phyloP scores from a whole-genome alignment of 2,888 invertebrate species.

The Eupithecia vulgata region DNA sequence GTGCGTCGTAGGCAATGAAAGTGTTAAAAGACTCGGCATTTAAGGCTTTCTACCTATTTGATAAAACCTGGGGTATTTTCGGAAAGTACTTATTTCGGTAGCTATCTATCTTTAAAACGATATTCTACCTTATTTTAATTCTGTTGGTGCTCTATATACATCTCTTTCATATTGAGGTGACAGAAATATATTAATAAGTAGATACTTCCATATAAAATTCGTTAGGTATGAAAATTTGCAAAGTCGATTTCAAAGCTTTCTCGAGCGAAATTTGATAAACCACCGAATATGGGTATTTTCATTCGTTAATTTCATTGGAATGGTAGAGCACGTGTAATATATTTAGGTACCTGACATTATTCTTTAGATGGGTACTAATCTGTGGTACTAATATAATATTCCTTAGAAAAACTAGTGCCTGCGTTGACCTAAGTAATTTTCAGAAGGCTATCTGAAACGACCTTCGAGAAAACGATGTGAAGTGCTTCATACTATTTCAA shows the following conservation, averaged over 20 bases:
- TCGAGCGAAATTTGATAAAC: constrained; percentile 1
- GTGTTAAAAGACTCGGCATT: neutral
- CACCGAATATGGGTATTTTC: neutral
- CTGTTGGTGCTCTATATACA: too few relatives aligned
- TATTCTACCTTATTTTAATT: neutral
- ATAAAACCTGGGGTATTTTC: neutral
- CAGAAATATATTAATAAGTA: neutral
- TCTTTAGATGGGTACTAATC: too few relatives aligned
- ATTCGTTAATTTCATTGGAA: neutral
- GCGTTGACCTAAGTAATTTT: neutral
- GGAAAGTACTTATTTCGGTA: neutral
- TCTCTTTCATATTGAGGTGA: neutral
- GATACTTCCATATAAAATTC: neutral
- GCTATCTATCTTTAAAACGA: neutral
- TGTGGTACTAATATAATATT: too few relatives aligned
- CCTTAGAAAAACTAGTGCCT: too few relatives aligned
- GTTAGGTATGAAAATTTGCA: neutral
- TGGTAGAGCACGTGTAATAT: neutral
- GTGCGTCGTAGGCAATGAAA: neutral
- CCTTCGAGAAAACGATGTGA: neutral
- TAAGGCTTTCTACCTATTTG: neutral
- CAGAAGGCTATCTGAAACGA: neutral
- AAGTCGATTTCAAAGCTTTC: neutral
- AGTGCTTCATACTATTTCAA: neutral
- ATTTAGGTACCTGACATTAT: too few relatives aligned